Percentiles rank a stretch among this genome's conserved stretches.
phyloP scores from a whole-genome alignment of 2,888 invertebrate species.

The Pachliopta kotzebuea region DNA sequence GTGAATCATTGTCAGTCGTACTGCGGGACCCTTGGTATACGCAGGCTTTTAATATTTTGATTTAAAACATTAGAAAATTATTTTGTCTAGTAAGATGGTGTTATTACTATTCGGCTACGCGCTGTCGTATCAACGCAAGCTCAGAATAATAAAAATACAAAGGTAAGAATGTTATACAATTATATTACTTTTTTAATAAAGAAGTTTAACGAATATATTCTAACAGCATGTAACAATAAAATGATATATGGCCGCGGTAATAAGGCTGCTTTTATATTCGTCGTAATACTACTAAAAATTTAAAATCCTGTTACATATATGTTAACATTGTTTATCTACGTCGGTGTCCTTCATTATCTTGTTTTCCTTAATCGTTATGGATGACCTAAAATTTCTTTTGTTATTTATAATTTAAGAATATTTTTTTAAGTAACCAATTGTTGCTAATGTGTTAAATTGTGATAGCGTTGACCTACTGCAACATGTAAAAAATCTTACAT shows the following conservation, averaged over 20 bases:
- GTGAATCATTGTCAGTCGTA: conserved; percentile 14
- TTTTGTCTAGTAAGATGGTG: conserved; percentile 15
- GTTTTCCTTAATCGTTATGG: not conserved
- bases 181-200: too few relatives aligned
- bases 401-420: not conserved
- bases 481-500: not conserved
- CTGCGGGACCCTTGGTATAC: conserved; percentile 4
- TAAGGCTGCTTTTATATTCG: too few relatives aligned
- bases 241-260: too few relatives aligned
- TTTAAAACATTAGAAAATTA: not conserved
- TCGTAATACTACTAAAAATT: too few relatives aligned
- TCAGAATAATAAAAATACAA: conserved; percentile 25
- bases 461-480: not conserved
- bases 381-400: not conserved
- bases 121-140: conserved; percentile 13
- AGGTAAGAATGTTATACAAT: conserved; percentile 11
- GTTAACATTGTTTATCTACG: too few relatives aligned
- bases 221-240: too few relatives aligned
- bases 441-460: not conserved
- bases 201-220: too few relatives aligned
- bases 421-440: not conserved
- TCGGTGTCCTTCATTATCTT: not conserved
- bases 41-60: not conserved
- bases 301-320: too few relatives aligned
- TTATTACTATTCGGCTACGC: conserved; percentile 23